A percentile compares a stretch with the other conserved stretches of the same genome.
Evolutionary conservation across 2,888 invertebrate species (phyloP).

Genomic region (Tricholauxania praeusta): DNA sequence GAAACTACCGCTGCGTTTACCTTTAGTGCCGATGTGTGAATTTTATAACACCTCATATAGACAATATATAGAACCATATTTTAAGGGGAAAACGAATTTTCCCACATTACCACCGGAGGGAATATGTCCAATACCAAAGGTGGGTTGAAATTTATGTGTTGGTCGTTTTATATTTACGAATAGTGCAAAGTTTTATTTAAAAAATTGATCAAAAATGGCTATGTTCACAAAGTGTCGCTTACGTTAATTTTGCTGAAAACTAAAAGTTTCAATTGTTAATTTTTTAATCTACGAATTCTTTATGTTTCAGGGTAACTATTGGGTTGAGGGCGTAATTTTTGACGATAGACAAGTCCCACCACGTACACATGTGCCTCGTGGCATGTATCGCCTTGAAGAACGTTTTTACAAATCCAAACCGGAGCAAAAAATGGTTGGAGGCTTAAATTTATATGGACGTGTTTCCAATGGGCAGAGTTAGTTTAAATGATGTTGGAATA

Average conservation of each 20-base stretch:
- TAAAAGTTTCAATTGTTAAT: not conserved
- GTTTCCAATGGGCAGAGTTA: not conserved
- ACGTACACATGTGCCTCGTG: conserved; percentile 2
- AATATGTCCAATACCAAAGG: conserved; percentile 41
- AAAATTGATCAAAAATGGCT: too few relatives aligned
- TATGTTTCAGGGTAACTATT: conserved; percentile 11
- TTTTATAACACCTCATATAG: conserved; percentile 36
- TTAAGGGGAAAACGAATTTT: conserved; percentile 29
- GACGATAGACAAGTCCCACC: not conserved
- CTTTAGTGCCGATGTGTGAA: conserved; percentile 14
- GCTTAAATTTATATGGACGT: not conserved
- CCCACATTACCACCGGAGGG: conserved; percentile 40
- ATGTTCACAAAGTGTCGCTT: not conserved
- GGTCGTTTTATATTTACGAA: too few relatives aligned
- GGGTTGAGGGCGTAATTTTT: conserved; percentile 5
- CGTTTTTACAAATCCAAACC: conserved; percentile 4
- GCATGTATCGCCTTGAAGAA: not conserved
- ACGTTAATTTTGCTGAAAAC: not conserved
- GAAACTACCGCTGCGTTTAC: conserved; percentile 10
- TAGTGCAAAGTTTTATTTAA: too few relatives aligned
- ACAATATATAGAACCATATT: conserved; percentile 32
- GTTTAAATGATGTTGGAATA: too few relatives aligned
- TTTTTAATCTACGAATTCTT: too few relatives aligned
- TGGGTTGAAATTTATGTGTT: not conserved
- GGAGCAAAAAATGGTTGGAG: conserved; percentile 1